Conservation (phyloP, 2,888 invertebrate species). For the Adela reaumurella region DNA sequence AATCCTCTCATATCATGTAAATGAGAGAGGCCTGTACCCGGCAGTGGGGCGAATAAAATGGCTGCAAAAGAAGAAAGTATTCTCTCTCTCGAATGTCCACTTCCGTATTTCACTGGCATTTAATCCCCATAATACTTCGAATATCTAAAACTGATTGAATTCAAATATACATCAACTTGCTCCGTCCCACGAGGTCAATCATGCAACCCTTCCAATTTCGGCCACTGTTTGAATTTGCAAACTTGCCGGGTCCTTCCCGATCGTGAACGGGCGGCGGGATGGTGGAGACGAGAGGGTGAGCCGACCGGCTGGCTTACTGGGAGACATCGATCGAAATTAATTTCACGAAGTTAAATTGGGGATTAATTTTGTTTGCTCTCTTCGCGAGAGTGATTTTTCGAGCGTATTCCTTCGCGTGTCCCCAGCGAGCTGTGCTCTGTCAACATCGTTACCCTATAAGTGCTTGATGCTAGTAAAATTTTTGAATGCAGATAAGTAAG, state of each 20-base stretch:
- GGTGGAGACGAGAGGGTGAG: not conserved
- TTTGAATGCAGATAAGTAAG: too few relatives aligned
- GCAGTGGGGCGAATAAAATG: too few relatives aligned
- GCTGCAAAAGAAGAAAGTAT: too few relatives aligned
- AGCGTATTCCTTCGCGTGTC: not conserved
- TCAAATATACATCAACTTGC: too few relatives aligned
- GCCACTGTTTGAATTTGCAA: not conserved
- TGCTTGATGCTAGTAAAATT: too few relatives aligned
- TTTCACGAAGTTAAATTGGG: slow-evolving; percentile 52
- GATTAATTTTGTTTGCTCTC: slow-evolving; percentile 23
- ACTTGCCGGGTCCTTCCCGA: not conserved
- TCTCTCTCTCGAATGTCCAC: too few relatives aligned
- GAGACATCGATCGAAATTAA: slow-evolving; percentile 46
- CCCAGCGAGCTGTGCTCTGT: not conserved
- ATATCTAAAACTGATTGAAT: too few relatives aligned
- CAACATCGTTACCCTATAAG: too few relatives aligned
- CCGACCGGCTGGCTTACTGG: slow-evolving; percentile 29
- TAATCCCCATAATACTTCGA: too few relatives aligned
- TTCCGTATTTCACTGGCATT: too few relatives aligned
- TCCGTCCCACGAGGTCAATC: not conserved
- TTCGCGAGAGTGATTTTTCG: not conserved
- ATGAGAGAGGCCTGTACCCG: too few relatives aligned
- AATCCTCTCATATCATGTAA: too few relatives aligned
- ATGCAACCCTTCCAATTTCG: not conserved
- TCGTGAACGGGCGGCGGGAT: not conserved